Conservation (phyloP, 2,113 vertebrate species). For the Taxidea taxus region DNA sequence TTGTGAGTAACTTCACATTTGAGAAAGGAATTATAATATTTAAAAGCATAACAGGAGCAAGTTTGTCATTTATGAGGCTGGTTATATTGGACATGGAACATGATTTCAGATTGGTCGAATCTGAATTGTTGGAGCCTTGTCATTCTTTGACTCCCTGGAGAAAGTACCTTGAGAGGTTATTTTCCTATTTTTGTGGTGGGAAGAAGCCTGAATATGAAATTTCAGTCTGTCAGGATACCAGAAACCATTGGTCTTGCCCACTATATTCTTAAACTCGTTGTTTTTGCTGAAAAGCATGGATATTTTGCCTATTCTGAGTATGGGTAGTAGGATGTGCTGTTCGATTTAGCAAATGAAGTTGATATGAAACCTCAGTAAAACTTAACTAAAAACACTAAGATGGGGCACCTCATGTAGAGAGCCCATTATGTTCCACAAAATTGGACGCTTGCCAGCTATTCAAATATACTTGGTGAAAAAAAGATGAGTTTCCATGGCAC, state of each 20-base stretch:
- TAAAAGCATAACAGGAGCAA: neutral
- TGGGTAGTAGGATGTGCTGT: neutral
- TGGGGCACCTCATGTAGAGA: neutral
- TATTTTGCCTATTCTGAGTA: neutral
- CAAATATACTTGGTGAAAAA: neutral
- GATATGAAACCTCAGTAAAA: neutral
- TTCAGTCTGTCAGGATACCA: neutral
- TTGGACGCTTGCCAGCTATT: constrained; percentile 11
- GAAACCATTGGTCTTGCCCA: neutral
- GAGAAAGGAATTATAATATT: neutral
- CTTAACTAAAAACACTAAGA: constrained; percentile 15
- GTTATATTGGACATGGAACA: neutral
- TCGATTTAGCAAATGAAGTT: neutral
- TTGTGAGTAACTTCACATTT: neutral
- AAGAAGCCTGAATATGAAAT: neutral
- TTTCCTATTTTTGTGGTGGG: neutral
- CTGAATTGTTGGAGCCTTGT: neutral
- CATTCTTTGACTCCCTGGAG: neutral
- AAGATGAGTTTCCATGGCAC: constrained; percentile 43
- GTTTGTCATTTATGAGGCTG: neutral
- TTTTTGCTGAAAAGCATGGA: constrained; percentile 4
- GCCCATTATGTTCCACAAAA: neutral
- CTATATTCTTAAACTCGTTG: neutral
- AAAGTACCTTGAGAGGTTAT: neutral
- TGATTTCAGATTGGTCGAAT: neutral